phyloP scores from a whole-genome alignment of 2,888 invertebrate species.

The Auanema sp. region DNA sequence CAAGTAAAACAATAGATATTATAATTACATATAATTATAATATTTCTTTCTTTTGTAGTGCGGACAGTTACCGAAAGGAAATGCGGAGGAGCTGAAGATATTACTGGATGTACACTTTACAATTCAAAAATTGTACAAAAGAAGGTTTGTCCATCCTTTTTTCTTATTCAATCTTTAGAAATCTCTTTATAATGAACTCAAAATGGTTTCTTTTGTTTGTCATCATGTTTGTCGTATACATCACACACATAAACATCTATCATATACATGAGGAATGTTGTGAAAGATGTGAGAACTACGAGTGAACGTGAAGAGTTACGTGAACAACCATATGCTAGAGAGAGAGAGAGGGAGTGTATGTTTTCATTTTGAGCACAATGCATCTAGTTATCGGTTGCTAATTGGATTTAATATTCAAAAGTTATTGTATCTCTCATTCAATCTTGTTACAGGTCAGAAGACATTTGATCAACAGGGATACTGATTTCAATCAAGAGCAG shows the following conservation, averaged over 20 bases:
- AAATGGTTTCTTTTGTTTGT: too few relatives aligned
- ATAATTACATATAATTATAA: background rate
- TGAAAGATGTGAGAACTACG: background rate
- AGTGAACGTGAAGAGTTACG: background rate
- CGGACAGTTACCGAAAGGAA: conserved; percentile 52
- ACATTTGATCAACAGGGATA: conserved; percentile 25
- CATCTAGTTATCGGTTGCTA: too few relatives aligned
- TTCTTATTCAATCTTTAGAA: conserved; percentile 19
- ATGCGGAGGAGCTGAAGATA: conserved; percentile 50
- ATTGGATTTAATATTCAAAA: too few relatives aligned
- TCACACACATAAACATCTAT: conserved; percentile 17
- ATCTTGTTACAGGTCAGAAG: conserved; percentile 18
- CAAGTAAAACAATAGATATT: conserved; percentile 22
- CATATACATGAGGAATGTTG: background rate
- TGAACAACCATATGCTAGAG: too few relatives aligned
- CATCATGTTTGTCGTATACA: conserved; percentile 28
- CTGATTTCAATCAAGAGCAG: conserved; percentile 5
- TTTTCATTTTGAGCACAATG: too few relatives aligned
- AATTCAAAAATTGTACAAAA: conserved; percentile 32
- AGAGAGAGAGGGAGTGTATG: too few relatives aligned
- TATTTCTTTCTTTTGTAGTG: conserved; percentile 33
- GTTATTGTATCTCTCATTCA: background rate
- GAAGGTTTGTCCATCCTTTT: background rate
- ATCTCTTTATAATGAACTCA: conserved; percentile 21
- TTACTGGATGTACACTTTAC: conserved; percentile 60